Evolutionary conservation across 2,113 vertebrate species (phyloP), one percentile per base, ranked within the genome.

Genomic region (Semicossyphus pulcher): DNA sequence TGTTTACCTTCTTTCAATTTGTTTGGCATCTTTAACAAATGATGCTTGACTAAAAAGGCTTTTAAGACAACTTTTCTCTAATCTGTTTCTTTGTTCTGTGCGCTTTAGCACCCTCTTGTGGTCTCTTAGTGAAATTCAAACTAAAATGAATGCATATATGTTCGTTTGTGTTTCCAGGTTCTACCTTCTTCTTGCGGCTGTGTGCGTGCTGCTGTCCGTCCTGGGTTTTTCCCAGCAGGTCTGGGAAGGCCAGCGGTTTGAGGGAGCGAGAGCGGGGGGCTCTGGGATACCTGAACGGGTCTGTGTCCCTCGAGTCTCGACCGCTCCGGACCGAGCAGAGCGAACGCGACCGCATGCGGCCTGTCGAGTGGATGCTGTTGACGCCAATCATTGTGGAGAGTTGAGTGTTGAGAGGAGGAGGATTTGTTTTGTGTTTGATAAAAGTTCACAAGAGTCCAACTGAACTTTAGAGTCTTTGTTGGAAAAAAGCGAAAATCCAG

Each of bases 321-420:
- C 95, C 95, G 68, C 95, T 96, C 70, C 96, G 96, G 76, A 97
- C 97, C 0, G 96, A 97, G 89, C 96, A 97, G 76, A 97, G 94
- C 18, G 97, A 97, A 21, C 96, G 96, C 6, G 96, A 97, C 54
- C 96, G 95, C 84, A 95, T 88, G 48, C 96, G 95, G 56, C 96
- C 95, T 0, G 94, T 89, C n/a, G 96, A 97, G 86, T 96, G 95
- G 85, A 98, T 96, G 92, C 97, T 98, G 94, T 97, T 98, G 52
- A 99, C 94, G 0, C 97, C 96, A 47, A 98, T 97, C 97, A 99
- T 61, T 25, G 37, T 12, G 39, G 32, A 3, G 23, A 26, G 25
- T 23, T 51, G 10, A 42, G 39, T 14, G 37, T 39, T 39, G 11
- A 39, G 11, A 39, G 10, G n/a, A 23, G 34, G 32, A 49, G 14